Evolutionary conservation across 2,888 invertebrate species (phyloP).

Genomic region (Trilocha varians): DNA sequence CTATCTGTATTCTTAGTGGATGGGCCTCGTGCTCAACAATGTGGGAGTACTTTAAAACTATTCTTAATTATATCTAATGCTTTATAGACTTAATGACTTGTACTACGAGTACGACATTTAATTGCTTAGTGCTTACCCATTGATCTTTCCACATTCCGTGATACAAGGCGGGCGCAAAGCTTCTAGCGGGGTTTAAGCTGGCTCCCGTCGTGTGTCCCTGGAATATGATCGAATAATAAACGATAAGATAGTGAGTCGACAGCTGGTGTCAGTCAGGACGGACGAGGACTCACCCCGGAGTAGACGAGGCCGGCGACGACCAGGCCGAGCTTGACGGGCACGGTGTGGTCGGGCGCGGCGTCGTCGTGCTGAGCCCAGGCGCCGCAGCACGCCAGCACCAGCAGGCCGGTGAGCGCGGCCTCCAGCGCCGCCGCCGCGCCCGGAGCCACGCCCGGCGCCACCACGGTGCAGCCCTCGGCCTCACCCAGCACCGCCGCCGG

Average conservation of each 20-base stretch:
- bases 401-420: conserved; percentile 36
- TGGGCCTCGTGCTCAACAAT: too few relatives aligned
- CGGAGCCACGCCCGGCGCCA: conserved; percentile 10
- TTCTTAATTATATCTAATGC: too few relatives aligned
- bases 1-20: too few relatives aligned
- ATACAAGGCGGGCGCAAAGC: conserved; percentile 81
- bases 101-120: too few relatives aligned
- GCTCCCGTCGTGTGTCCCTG: conserved; percentile 79
- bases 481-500: conserved; percentile 15
- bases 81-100: too few relatives aligned
- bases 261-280: too few relatives aligned
- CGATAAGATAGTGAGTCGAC: too few relatives aligned
- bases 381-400: conserved; percentile 40
- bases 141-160: conserved; percentile 75
- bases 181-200: conserved; percentile 81
- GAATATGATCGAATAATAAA: too few relatives aligned
- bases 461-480: too few relatives aligned
- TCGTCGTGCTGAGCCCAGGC: conserved; percentile 40
- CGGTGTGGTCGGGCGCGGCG: conserved; percentile 35
- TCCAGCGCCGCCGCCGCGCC: conserved; percentile 17
- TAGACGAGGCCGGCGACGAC: conserved; percentile 50
- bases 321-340: conserved; percentile 50
- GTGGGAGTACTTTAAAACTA: too few relatives aligned
- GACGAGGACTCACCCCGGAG: conserved; percentile 49
- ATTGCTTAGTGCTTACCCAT: conserved; percentile 77